These are phyloP conservation scores for Coregonus clupeaformis DNA, from an alignment of 2,113 vertebrate genomes.

Conservation along the genomic window DNA sequence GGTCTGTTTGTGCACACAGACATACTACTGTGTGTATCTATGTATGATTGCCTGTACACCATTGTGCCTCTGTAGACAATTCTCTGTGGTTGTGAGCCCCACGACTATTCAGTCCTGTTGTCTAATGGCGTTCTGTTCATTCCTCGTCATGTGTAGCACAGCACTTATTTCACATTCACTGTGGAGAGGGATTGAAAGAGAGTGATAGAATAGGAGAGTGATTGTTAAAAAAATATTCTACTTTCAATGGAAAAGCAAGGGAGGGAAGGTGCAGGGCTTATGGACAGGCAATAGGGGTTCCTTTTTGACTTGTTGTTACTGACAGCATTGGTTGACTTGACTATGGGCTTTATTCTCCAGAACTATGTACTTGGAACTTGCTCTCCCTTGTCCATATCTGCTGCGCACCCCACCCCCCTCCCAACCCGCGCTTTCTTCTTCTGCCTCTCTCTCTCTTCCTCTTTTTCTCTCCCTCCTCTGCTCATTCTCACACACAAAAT, in stretches of 20 bases:
- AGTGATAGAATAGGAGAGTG: neutral
- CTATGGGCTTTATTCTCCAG: neutral
- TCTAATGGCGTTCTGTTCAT: neutral
- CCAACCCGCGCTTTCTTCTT: constrained; percentile 3
- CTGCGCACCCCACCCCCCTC: neutral
- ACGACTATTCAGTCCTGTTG: neutral
- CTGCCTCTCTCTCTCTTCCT: constrained; percentile 11
- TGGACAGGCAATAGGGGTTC: neutral
- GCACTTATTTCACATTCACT: neutral
- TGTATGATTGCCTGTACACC: neutral
- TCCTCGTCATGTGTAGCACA: neutral
- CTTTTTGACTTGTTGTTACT: neutral
- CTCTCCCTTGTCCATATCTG: neutral
- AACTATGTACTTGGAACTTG: neutral
- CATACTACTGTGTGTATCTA: too few relatives aligned
- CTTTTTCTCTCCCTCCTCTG: constrained; percentile 9
- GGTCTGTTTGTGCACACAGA: neutral
- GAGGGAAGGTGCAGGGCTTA: neutral
- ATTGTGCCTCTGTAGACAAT: neutral
- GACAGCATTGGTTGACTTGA: neutral
- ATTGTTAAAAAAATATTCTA: neutral
- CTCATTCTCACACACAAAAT: neutral
- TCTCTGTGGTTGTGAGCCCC: neutral
- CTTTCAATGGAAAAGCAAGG: neutral
- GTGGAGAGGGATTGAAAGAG: neutral